Evolutionary conservation across 2,797 vertebrate genomes (phyloP).

Genomic region (Bothrops alternatus): DNA sequence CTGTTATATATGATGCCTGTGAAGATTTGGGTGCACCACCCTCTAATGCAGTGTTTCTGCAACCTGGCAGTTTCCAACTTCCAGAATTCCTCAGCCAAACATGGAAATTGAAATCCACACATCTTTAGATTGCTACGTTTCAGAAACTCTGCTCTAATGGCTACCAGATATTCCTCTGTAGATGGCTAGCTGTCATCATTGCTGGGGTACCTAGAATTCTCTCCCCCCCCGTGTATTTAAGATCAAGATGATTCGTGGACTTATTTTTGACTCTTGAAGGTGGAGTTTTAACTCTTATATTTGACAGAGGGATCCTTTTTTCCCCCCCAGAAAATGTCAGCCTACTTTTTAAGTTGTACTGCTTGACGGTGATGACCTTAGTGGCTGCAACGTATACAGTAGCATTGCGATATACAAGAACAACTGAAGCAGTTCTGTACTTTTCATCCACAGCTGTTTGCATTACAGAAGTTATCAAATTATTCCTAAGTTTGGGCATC

Average conservation of each 20-base stretch:
- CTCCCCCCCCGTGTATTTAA: background rate
- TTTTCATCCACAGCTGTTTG: conserved; percentile 94
- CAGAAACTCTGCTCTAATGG: background rate
- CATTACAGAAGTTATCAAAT: conserved; percentile 87
- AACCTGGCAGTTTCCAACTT: background rate
- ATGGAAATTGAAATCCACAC: background rate
- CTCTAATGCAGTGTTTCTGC: background rate
- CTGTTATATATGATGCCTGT: background rate
- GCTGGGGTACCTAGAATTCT: background rate
- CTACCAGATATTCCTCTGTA: background rate
- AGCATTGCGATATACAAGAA: conserved; percentile 87
- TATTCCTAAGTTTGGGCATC: conserved; percentile 87
- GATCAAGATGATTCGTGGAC: background rate
- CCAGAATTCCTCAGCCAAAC: background rate
- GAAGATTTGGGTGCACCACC: background rate
- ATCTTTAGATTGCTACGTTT: background rate
- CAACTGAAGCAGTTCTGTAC: conserved; percentile 79
- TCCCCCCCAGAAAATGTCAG: conserved; percentile 81
- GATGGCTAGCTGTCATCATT: background rate
- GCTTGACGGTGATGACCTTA: conserved; percentile 93
- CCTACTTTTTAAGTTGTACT: conserved; percentile 91
- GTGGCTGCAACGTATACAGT: conserved; percentile 90
- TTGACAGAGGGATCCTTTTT: conserved; percentile 41
- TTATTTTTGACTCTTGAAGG: background rate
- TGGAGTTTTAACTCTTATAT: conserved; percentile 12